A percentile compares a stretch with the other conserved stretches of the same genome.
Conservation (phyloP, 2,797 vertebrate genomes). For the Epinephelus awoara region DNA sequence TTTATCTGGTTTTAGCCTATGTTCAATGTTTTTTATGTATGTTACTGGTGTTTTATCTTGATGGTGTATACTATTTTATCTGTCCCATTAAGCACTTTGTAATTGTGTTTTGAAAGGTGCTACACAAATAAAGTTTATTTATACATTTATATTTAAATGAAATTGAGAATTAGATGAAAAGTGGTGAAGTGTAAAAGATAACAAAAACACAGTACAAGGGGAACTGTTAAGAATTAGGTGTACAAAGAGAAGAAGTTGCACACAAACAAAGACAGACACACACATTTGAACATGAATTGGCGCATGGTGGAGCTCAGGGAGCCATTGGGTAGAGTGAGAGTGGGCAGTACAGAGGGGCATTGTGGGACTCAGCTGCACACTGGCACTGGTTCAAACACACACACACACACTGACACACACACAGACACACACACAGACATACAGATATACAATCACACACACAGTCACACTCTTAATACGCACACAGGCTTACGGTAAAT, state of each 20-base stretch:
- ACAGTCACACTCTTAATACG: constrained; percentile 8
- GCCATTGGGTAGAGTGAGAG: constrained; percentile 49
- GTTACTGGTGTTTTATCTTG: no score
- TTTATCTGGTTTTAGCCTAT: no score
- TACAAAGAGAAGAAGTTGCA: constrained; percentile 29
- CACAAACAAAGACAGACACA: constrained; percentile 30
- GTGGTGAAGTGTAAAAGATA: not conserved
- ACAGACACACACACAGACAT: constrained; percentile 31
- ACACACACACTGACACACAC: constrained; percentile 35
- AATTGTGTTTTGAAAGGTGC: no score
- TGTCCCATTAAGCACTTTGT: no score
- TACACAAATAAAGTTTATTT: no score
- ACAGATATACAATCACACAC: constrained; percentile 8
- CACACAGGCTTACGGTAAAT: not conserved
- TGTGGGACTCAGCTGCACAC: constrained; percentile 80
- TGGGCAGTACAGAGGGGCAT: constrained; percentile 77
- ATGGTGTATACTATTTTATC: no score
- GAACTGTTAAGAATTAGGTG: not conserved
- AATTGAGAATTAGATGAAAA: not conserved
- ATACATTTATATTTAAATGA: not conserved
- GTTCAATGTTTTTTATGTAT: no score
- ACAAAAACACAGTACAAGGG: not conserved
- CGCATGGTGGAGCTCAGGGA: constrained; percentile 64
- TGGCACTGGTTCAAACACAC: constrained; percentile 70
- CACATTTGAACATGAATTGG: constrained; percentile 66